Evolutionary conservation across 2,888 invertebrate genomes (phyloP).

Genomic region (Drosophila leonis): DNA sequence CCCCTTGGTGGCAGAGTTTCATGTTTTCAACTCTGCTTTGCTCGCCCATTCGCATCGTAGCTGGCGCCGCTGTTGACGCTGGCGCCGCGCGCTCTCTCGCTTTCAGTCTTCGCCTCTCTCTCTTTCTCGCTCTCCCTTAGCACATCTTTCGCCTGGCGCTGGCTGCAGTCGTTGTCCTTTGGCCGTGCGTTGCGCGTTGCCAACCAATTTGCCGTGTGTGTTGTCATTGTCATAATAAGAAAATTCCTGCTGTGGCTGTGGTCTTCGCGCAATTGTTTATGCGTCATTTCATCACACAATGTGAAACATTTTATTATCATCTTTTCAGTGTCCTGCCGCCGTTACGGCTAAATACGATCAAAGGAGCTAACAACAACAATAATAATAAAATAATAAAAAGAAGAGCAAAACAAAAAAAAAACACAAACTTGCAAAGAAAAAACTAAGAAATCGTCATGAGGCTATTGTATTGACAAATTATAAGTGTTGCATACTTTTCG

Average conservation of each 20-base stretch:
- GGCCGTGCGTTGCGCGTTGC: slow-evolving; percentile 66
- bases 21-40: slow-evolving; percentile 57
- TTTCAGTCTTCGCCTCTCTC: slow-evolving; percentile 5
- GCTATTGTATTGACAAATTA: slow-evolving; percentile 39
- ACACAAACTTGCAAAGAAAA: slow-evolving; percentile 10
- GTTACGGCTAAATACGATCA: slow-evolving; percentile 18
- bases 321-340: slow-evolving; percentile 33
- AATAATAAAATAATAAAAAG: neutral
- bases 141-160: slow-evolving; percentile 50
- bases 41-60: slow-evolving; percentile 59
- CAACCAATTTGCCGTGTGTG: slow-evolving; percentile 65
- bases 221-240: slow-evolving; percentile 74
- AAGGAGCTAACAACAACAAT: slow-evolving; percentile 19
- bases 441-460: slow-evolving; percentile 26
- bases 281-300: slow-evolving; percentile 12
- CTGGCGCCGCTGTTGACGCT: slow-evolving; percentile 52
- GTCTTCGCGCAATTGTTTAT: slow-evolving; percentile 30
- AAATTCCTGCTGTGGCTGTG: slow-evolving; percentile 33
- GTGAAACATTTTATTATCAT: slow-evolving; percentile 17
- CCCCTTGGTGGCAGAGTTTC: slow-evolving; percentile 19
- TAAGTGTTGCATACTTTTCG: slow-evolving; percentile 55
- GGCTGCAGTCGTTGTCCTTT: slow-evolving; percentile 79
- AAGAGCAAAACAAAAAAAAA: neutral
- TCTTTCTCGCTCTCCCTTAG: slow-evolving; percentile 25
- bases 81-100: slow-evolving; percentile 40